phyloP scores from a whole-genome alignment of 2,888 invertebrate genomes.

The Thymelicus lineola region DNA sequence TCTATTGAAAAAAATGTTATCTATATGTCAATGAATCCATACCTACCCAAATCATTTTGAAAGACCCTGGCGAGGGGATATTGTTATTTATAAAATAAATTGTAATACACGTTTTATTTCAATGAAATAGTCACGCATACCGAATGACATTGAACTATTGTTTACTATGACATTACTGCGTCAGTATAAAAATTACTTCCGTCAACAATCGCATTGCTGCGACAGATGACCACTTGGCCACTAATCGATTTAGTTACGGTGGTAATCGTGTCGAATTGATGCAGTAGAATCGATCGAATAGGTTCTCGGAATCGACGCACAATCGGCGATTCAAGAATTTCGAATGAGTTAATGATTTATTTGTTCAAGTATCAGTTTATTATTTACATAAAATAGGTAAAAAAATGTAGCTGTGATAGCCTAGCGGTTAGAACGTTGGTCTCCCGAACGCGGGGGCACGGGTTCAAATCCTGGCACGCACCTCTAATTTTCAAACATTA shows the following conservation, averaged over 20 bases:
- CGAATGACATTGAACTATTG: slow-evolving; percentile 29
- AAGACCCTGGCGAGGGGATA: neutral
- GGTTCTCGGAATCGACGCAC: slow-evolving; percentile 54
- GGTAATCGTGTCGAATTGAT: slow-evolving; percentile 58
- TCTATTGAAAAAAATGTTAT: too few species aligned
- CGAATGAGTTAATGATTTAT: neutral
- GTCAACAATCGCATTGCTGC: slow-evolving; percentile 45
- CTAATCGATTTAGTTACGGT: slow-evolving; percentile 54
- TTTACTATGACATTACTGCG: slow-evolving; percentile 34
- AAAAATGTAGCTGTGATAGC: too few species aligned
- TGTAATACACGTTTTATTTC: slow-evolving; percentile 10
- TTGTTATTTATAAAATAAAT: slow-evolving; percentile 3
- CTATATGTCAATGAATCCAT: neutral
- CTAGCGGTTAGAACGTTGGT: too few species aligned
- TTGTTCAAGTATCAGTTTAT: too few species aligned
- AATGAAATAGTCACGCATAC: slow-evolving; percentile 34
- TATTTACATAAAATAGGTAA: too few species aligned
- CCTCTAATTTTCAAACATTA: too few species aligned
- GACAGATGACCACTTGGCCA: slow-evolving; percentile 18
- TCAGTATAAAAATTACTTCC: slow-evolving; percentile 49
- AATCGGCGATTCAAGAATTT: slow-evolving; percentile 55
- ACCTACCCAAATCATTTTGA: slow-evolving; percentile 9
- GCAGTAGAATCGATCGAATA: slow-evolving; percentile 48
- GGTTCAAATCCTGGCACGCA: too few species aligned
- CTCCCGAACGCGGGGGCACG: too few species aligned